Conservation (phyloP, 2,888 invertebrate species). For the Oligia fasciuncula region DNA sequence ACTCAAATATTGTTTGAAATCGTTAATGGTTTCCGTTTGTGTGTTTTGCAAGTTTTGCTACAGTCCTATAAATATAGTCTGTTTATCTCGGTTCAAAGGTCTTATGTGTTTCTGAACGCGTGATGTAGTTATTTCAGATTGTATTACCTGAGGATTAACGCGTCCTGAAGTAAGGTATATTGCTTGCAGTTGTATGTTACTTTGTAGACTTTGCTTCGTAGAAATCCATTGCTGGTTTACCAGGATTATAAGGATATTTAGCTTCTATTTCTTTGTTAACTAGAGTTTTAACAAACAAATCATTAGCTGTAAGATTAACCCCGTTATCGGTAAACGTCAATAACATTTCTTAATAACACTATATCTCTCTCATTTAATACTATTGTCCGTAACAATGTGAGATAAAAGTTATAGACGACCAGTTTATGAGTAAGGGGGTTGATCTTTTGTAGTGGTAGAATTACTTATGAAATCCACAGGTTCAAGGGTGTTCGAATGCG, state of each 20-base stretch:
- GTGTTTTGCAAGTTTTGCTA: conserved; percentile 58
- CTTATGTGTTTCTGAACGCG: conserved; percentile 13
- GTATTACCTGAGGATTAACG: conserved; percentile 25
- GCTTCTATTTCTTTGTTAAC: background rate
- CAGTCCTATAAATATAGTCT: conserved; percentile 42
- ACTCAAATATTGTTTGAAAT: conserved; percentile 69
- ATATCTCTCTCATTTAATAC: background rate
- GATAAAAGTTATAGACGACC: conserved; percentile 29
- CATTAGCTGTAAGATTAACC: conserved; percentile 23
- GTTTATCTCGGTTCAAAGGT: conserved; percentile 54
- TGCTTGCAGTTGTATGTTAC: background rate
- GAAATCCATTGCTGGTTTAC: background rate
- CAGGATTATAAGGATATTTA: background rate
- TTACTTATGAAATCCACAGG: conserved; percentile 13
- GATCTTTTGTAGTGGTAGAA: conserved; percentile 29
- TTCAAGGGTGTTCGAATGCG: background rate
- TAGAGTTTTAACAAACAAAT: conserved; percentile 12
- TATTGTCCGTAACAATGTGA: conserved; percentile 33
- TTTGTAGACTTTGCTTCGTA: conserved; percentile 18
- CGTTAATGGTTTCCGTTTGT: conserved; percentile 68
- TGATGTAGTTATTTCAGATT: conserved; percentile 20
- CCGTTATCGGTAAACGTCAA: background rate
- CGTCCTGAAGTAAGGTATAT: background rate
- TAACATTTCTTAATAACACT: conserved; percentile 6
- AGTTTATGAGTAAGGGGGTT: conserved; percentile 23